Conservation (phyloP, 2,113 vertebrate genomes). For the Hiodon alosoides region DNA sequence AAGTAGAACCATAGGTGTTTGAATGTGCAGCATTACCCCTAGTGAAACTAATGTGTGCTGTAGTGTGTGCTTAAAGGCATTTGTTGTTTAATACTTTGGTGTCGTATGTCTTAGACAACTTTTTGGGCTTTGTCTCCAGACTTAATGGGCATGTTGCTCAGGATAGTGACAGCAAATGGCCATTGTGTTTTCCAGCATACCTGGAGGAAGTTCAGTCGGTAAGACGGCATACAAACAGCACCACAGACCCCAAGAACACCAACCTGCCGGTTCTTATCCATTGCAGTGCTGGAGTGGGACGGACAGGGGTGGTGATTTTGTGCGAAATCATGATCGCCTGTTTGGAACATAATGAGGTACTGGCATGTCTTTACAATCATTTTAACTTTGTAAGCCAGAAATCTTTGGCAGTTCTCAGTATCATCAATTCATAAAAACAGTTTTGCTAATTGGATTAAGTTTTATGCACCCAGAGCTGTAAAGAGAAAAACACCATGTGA, state of each 20-base stretch:
- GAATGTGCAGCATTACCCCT: no score
- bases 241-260: slow-evolving; percentile 71
- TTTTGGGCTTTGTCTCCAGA: not conserved
- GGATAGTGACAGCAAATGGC: not conserved
- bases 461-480: no score
- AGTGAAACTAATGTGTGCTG: not conserved
- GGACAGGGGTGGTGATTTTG: slow-evolving; percentile 87
- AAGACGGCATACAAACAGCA: slow-evolving; percentile 89
- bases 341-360: slow-evolving; percentile 94
- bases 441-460: no score
- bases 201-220: slow-evolving; percentile 96
- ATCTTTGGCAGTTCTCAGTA: not conserved
- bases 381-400: not conserved
- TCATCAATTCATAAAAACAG: not conserved
- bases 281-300: slow-evolving; percentile 90
- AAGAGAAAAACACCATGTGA: no score
- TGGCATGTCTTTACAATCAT: not conserved
- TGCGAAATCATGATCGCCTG: slow-evolving; percentile 94
- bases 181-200: slow-evolving; percentile 66
- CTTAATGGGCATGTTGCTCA: not conserved
- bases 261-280: slow-evolving; percentile 85
- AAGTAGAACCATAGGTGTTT: no score
- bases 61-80: not conserved
- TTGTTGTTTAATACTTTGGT: slow-evolving; percentile 1
- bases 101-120: not conserved